phyloP scores from a whole-genome alignment of 2,797 vertebrate species.

The Moxostoma hubbsi region DNA sequence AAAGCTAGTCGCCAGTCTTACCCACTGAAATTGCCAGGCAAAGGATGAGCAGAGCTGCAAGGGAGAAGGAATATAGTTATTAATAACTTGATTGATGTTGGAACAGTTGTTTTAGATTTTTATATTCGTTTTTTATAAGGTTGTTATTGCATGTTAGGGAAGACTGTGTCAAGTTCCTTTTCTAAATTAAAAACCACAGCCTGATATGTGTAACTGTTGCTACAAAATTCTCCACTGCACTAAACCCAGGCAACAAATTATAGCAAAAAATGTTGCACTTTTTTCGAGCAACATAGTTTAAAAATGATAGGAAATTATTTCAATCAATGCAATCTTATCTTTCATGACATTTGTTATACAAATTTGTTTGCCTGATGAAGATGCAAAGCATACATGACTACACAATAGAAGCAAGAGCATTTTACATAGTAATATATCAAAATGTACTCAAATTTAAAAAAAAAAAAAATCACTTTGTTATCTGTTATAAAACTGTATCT shows the following conservation, averaged over 20 bases:
- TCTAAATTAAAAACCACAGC: slow-evolving; percentile 25
- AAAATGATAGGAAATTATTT: neutral
- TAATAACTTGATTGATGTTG: neutral
- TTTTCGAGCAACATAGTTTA: neutral
- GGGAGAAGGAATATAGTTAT: neutral
- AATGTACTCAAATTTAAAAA: no score
- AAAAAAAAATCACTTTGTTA: neutral
- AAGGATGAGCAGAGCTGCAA: slow-evolving; percentile 42
- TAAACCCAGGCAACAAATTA: neutral
- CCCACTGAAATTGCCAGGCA: slow-evolving; percentile 45
- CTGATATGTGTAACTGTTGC: neutral
- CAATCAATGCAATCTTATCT: neutral
- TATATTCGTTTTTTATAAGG: no score
- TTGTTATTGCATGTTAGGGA: neutral
- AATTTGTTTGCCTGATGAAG: neutral
- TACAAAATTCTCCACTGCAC: neutral
- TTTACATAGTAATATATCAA: no score
- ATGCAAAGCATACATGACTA: no score
- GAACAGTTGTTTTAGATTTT: neutral
- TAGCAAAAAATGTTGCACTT: neutral
- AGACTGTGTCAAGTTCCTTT: neutral
- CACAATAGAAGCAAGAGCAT: no score
- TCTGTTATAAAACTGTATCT: neutral
- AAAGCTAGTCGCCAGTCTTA: slow-evolving; percentile 18
- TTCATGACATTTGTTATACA: neutral